Evolutionary conservation across 2,797 vertebrate species (phyloP).

Genomic region (Pseudocheirus occidentalis): DNA sequence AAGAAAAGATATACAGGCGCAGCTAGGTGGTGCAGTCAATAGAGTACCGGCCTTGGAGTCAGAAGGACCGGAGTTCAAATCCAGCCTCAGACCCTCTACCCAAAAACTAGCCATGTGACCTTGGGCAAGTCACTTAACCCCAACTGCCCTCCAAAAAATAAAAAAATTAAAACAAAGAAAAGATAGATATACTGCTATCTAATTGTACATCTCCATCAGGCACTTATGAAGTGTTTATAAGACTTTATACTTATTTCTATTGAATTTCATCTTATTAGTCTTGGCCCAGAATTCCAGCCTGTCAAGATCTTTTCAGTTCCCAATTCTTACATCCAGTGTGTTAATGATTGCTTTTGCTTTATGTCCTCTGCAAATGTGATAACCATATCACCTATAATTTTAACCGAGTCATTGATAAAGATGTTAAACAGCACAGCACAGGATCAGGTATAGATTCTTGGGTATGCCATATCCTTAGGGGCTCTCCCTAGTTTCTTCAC

Average conservation of each 20-base stretch:
- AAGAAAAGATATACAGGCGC: neutral
- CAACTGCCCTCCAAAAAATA: too few relatives aligned
- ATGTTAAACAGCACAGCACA: neutral
- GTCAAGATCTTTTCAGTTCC: neutral
- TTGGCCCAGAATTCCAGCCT: neutral
- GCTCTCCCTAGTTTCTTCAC: neutral
- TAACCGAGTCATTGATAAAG: neutral
- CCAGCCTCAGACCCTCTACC: too few relatives aligned
- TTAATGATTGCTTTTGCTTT: neutral
- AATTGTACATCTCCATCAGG: neutral
- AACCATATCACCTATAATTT: neutral
- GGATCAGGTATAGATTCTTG: neutral
- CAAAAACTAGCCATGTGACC: too few relatives aligned
- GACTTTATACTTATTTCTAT: neutral
- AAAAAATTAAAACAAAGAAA: too few relatives aligned
- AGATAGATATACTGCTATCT: neutral
- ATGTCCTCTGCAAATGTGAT: neutral
- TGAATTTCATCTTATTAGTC: neutral
- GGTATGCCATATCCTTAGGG: neutral
- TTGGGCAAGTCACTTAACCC: too few relatives aligned
- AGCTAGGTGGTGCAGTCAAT: too few relatives aligned
- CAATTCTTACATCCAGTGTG: neutral
- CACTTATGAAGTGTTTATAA: neutral
- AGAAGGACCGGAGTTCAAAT: too few relatives aligned
- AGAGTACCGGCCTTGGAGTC: too few relatives aligned